These are phyloP conservation scores for Cercopithecus mona DNA, from an alignment of 2,113 vertebrate genomes.

Conservation along the genomic window DNA sequence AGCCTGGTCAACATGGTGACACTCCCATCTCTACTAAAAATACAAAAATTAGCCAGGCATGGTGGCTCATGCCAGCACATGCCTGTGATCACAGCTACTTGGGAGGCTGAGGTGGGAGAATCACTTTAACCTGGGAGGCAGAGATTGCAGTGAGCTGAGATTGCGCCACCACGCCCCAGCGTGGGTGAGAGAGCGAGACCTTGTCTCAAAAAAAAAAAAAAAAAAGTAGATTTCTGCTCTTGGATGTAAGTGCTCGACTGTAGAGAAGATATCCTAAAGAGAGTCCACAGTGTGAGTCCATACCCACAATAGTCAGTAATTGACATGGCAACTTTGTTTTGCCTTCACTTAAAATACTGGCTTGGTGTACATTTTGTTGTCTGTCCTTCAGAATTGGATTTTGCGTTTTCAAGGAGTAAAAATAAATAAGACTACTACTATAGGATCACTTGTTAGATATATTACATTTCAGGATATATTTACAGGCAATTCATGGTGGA, in stretches of 20 bases:
- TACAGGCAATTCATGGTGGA: background rate
- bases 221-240: background rate
- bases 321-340: background rate
- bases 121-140: no score
- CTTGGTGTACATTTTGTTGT: background rate
- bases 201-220: no score
- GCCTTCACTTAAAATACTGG: background rate
- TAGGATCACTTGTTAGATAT: background rate
- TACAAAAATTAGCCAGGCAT: no score
- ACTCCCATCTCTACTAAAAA: no score
- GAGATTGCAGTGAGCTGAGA: no score
- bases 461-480: background rate
- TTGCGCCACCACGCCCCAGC: no score
- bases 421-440: background rate
- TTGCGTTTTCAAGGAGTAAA: slow-evolving; percentile 13
- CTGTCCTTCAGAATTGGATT: background rate
- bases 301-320: background rate
- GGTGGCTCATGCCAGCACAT: rapidly evolving
- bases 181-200: no score
- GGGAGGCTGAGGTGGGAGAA: no score
- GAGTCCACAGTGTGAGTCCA: background rate
- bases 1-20: no score
- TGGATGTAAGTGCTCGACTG: background rate
- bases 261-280: background rate
- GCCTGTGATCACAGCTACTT: no score